A percentile compares a stretch with the other conserved stretches of the same genome.
phyloP scores from a whole-genome alignment of 2,797 vertebrate genomes.

The Trematomus bernacchii region DNA sequence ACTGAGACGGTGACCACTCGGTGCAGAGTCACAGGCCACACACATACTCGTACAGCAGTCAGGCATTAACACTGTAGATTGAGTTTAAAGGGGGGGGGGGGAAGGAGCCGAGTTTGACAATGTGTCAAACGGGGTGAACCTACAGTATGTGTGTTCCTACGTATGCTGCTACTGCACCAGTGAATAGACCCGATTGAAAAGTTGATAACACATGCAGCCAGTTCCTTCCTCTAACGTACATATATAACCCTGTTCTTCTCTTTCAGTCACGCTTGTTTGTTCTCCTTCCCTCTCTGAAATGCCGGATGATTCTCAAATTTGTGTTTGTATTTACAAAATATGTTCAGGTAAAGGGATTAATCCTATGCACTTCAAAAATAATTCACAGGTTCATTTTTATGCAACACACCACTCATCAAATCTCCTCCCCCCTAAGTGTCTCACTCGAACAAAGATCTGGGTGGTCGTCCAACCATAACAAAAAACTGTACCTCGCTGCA shows the following conservation, averaged over 20 bases:
- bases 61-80: slow-evolving; percentile 58
- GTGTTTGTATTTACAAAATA: too few relatives aligned
- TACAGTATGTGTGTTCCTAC: slow-evolving; percentile 26
- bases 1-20: slow-evolving; percentile 68
- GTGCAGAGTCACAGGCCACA: slow-evolving; percentile 66
- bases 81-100: slow-evolving; percentile 36
- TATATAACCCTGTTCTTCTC: slow-evolving; percentile 13
- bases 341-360: too few relatives aligned
- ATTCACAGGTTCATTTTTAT: too few relatives aligned
- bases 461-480: too few relatives aligned
- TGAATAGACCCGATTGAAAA: slow-evolving; percentile 47
- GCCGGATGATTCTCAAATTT: too few relatives aligned
- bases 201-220: slow-evolving; percentile 69
- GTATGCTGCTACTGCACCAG: slow-evolving; percentile 52
- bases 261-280: not conserved
- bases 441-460: too few relatives aligned
- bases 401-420: too few relatives aligned
- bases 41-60: slow-evolving; percentile 51
- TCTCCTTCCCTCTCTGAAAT: slow-evolving; percentile 14
- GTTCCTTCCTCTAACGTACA: slow-evolving; percentile 50
- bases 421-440: too few relatives aligned
- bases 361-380: too few relatives aligned
- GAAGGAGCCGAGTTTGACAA: slow-evolving; percentile 39
- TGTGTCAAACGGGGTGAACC: slow-evolving; percentile 32
- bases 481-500: too few relatives aligned